Conservation (phyloP, 1,140 invertebrate genomes). For the Drosophila erecta region DNA sequence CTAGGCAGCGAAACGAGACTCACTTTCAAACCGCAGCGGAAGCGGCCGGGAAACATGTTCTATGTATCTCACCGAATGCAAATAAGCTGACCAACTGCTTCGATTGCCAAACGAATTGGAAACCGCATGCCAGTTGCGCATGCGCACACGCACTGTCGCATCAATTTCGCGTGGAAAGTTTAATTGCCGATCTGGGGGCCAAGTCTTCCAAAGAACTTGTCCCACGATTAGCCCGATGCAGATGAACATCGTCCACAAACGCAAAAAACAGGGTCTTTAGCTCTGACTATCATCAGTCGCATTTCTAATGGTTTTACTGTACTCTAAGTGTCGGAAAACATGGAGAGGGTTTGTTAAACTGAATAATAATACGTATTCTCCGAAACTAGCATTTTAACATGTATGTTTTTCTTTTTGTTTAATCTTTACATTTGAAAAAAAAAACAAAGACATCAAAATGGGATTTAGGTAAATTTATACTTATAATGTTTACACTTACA, state of each 20-base stretch:
- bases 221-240: constrained; percentile 32
- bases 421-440: no score
- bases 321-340: no score
- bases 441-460: no score
- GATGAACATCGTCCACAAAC: constrained; percentile 15
- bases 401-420: no score
- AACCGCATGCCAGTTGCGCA: constrained; percentile 57
- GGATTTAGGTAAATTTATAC: no score
- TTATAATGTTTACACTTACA: no score
- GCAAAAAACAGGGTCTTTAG: neutral
- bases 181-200: constrained; percentile 30
- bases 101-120: constrained; percentile 73
- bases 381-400: no score
- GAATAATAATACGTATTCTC: no score
- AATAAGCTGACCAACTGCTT: constrained; percentile 55
- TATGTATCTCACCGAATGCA: constrained; percentile 49
- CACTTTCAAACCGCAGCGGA: constrained; percentile 65
- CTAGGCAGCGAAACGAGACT: constrained; percentile 42
- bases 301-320: neutral
- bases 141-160: constrained; percentile 57
- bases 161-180: constrained; percentile 70
- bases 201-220: constrained; percentile 43
- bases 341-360: no score
- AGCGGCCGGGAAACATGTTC: constrained; percentile 60
- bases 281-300: neutral